Evolutionary conservation across 2,797 vertebrate species (phyloP), one percentile per base, ranked within the genome.

Genomic region (Allobates femoralis): DNA sequence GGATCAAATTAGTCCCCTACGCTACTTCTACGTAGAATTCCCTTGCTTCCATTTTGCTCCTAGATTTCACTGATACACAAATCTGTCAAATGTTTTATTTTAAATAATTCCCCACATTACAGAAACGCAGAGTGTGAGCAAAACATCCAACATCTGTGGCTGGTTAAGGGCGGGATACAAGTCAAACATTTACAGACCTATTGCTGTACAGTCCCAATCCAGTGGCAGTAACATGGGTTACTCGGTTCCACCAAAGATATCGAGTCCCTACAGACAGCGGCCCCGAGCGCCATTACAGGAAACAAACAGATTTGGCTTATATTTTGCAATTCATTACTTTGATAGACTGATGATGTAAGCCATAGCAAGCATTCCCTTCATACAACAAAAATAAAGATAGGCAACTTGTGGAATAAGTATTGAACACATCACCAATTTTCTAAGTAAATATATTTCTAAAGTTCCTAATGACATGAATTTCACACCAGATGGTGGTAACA

Each of bases 51-150:
- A 67, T 55, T 55, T 82, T 82, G 80, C 80, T 55, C 64, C 26
- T 75, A 83, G 81, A 83, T 83, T 83, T 83, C 69, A 46, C 69
- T 11, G 19, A 64, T 64, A 84, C 71, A 84, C 82, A 84, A 64
- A 84, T 76, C 37, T 62, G 73, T 84, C 73, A 64, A 71, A 84
- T 84, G 73, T 77, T 62, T 56, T 50, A 74, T 83, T 74, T 73
- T 46, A 60, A 60, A 74, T 74, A 83, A 60, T 74, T 69, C 53
- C 28, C 30, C 55, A 50, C 32, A 18, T 58, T 66, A 56, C 46
- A 51, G 18, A 37, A 51, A 41, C 41, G 28, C 19, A 67, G 73
- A 62, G 53, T 62, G 73, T 16, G 41, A n/a, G 34, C 56, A 32
- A 53, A 64, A 77, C 28, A 14, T 19, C 4, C n/a, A 62, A 50